A percentile compares a stretch with the other conserved stretches of the same genome.
Conservation (phyloP, 2,797 vertebrate species). For the Takifugu ocellatus region DNA sequence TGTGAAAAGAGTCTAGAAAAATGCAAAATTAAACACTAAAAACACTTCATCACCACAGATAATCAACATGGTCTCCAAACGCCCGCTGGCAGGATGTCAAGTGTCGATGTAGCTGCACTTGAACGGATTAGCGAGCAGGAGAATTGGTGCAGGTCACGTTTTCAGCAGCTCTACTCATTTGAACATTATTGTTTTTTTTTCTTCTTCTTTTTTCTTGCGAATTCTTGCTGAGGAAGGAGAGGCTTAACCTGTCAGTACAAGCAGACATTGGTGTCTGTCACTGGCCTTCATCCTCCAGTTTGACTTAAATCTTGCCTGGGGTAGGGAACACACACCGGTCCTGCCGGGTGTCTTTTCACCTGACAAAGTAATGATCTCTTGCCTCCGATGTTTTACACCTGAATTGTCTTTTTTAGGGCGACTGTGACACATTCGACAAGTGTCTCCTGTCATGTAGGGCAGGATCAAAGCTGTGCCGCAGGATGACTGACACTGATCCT, state of each 20-base stretch:
- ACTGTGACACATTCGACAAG: constrained; percentile 19
- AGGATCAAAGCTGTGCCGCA: constrained; percentile 40
- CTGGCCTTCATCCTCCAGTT: constrained; percentile 41
- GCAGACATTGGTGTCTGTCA: constrained; percentile 38
- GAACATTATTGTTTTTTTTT: background rate
- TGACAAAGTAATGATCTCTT: constrained; percentile 40
- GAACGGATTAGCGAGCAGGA: constrained; percentile 6
- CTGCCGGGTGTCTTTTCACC: constrained; percentile 21
- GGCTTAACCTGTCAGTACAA: constrained; percentile 36
- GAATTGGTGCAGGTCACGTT: constrained; percentile 7
- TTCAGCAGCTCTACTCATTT: constrained; percentile 4
- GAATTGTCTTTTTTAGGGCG: constrained; percentile 42
- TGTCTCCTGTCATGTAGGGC: constrained; percentile 18
- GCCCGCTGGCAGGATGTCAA: constrained; percentile 41
- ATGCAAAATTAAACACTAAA: constrained; percentile 42
- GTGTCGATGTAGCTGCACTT: constrained; percentile 47
- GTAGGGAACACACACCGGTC: constrained; percentile 35
- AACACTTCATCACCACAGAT: constrained; percentile 61
- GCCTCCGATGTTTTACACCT: constrained; percentile 31
- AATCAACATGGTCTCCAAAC: constrained; percentile 52
- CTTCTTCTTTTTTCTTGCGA: no score
- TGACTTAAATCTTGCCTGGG: constrained; percentile 44
- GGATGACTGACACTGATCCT: no score
- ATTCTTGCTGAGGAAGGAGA: constrained; percentile 11
- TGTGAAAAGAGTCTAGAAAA: constrained; percentile 34